These are phyloP conservation scores for Octodon degus DNA, from an alignment of 2,113 vertebrate species.

Conservation along the genomic window DNA sequence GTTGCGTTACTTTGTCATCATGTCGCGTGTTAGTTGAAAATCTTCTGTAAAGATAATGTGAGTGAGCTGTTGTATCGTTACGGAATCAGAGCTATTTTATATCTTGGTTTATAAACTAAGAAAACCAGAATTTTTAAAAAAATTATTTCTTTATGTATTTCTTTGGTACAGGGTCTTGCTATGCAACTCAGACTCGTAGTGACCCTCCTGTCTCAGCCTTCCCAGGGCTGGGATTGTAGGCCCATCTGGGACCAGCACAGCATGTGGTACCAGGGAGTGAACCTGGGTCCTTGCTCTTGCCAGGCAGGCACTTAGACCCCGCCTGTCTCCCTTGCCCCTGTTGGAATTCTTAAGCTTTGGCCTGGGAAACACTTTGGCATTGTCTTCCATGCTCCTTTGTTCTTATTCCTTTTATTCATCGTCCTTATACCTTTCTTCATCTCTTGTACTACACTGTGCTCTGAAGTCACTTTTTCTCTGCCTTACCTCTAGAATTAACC, in stretches of 20 bases:
- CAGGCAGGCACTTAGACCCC: too few relatives aligned
- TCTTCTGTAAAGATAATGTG: neutral
- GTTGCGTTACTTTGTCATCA: neutral
- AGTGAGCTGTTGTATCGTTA: neutral
- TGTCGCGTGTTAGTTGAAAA: neutral
- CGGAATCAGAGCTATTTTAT: neutral
- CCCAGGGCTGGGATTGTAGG: too few relatives aligned
- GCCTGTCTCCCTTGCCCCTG: neutral
- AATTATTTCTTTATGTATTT: too few relatives aligned
- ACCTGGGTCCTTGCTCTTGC: too few relatives aligned
- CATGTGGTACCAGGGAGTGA: too few relatives aligned
- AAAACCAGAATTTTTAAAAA: too few relatives aligned
- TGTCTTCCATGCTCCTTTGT: neutral
- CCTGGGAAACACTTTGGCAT: neutral
- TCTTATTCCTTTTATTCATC: fast-evolving
- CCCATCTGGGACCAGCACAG: too few relatives aligned
- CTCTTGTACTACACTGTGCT: neutral
- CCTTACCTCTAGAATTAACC: neutral
- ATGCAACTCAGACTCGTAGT: too few relatives aligned
- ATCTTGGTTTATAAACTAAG: neutral
- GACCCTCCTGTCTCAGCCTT: too few relatives aligned
- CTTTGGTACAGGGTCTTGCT: too few relatives aligned
- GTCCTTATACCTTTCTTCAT: neutral
- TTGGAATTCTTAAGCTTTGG: neutral
- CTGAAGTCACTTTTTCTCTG: neutral